Evolutionary conservation across 2,888 invertebrate species (phyloP).

Genomic region (Pyrochroa serraticornis): DNA sequence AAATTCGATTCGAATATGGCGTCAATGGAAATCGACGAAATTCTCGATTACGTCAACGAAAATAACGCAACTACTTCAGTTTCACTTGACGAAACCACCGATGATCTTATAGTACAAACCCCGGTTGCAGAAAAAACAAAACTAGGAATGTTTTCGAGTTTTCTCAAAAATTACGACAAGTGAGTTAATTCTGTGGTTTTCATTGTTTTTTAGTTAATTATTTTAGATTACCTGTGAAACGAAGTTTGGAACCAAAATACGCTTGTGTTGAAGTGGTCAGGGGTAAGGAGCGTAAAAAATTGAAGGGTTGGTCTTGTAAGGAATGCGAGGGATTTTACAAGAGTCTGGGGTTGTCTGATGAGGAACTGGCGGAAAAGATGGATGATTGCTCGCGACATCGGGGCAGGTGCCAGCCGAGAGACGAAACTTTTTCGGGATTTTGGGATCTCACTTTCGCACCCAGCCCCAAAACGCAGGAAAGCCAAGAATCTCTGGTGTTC

Average conservation of each 20-base stretch:
- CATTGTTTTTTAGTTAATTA: not conserved
- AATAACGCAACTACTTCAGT: conserved; percentile 2
- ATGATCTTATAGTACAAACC: not conserved
- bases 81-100: conserved; percentile 9
- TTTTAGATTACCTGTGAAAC: conserved; percentile 24
- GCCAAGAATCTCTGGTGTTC: conserved; percentile 14
- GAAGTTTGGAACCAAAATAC: conserved; percentile 28
- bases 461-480: conserved; percentile 1
- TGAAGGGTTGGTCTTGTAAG: conserved; percentile 45
- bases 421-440: conserved; percentile 43
- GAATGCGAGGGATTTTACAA: conserved; percentile 45
- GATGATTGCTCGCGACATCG: conserved; percentile 61
- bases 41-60: conserved; percentile 16
- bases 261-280: conserved; percentile 34
- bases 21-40: conserved; percentile 14
- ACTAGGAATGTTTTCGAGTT: not conserved
- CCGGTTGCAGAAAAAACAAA: not conserved
- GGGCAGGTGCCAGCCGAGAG: conserved; percentile 52
- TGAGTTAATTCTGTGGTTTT: not conserved
- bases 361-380: conserved; percentile 54
- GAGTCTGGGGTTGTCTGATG: conserved; percentile 46
- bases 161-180: conserved; percentile 11
- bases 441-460: conserved; percentile 33
- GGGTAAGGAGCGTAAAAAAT: conserved; percentile 41
- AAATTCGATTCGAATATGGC: conserved; percentile 11